These are phyloP conservation scores for Zygaena filipendulae DNA, from an alignment of 2,888 invertebrate genomes.

Conservation along the genomic window DNA sequence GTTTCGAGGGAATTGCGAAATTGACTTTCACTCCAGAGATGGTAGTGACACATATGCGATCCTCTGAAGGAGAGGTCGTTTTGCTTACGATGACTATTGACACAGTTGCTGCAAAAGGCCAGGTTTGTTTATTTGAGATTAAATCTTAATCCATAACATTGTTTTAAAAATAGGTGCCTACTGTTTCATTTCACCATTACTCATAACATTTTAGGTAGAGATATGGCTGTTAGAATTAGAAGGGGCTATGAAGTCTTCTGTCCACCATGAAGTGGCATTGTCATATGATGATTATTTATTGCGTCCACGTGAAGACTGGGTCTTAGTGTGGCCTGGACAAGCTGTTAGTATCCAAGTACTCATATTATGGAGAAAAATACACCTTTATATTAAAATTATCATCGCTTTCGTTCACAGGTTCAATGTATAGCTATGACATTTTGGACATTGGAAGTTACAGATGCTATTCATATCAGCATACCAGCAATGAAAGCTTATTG, in stretches of 20 bases:
- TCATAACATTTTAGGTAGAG: slow-evolving; percentile 78
- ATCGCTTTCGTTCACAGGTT: slow-evolving; percentile 57
- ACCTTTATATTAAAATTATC: too few relatives aligned
- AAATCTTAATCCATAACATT: too few relatives aligned
- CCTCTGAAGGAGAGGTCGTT: slow-evolving; percentile 85
- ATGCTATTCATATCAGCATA: slow-evolving; percentile 71
- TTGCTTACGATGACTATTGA: slow-evolving; percentile 78
- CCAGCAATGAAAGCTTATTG: slow-evolving; percentile 71
- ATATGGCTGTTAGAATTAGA: slow-evolving; percentile 93
- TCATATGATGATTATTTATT: slow-evolving; percentile 77
- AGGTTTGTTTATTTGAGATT: too few relatives aligned
- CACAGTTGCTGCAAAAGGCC: slow-evolving; percentile 86
- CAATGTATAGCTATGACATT: slow-evolving; percentile 84
- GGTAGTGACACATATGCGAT: slow-evolving; percentile 88
- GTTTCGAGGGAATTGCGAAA: slow-evolving; percentile 92
- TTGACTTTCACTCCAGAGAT: slow-evolving; percentile 85
- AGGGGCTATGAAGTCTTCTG: slow-evolving; percentile 83
- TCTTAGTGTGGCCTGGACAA: slow-evolving; percentile 92
- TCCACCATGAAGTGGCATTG: slow-evolving; percentile 74
- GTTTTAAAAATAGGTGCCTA: too few relatives aligned
- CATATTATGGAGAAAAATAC: not conserved
- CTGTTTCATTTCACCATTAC: too few relatives aligned
- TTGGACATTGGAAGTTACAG: slow-evolving; percentile 89
- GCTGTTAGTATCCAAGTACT: slow-evolving; percentile 54
- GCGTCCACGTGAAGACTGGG: slow-evolving; percentile 78